Evolutionary conservation across 2,113 vertebrate genomes (phyloP), one percentile per base, ranked within the genome.

Genomic region (Nothobranchius kuhntae): DNA sequence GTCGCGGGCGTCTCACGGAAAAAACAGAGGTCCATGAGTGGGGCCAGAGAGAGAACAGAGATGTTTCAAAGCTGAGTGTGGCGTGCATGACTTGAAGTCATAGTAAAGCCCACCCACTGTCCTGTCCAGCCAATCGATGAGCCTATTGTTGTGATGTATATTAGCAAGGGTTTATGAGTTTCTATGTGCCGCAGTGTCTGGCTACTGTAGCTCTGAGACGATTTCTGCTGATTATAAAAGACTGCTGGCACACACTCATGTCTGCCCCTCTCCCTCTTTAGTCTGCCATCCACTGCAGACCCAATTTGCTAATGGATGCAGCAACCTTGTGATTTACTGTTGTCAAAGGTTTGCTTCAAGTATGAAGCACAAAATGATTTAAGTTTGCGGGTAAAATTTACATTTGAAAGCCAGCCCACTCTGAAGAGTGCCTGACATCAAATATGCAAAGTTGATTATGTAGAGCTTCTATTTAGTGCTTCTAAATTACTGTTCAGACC

Each of bases 301-400:
- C 81, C 88, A 92, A 90, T 92, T 89, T 88, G 79, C 89, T 92
- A 92, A 92, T 91, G 87, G 89, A 91, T 89, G 88, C 89, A 83
- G 84, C 87, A 92, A 87, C 81, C 88, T 90, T 89, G 86, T 90
- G 89, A 89, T 90, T 91, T 89, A 90, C 86, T 89, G 87, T 91
- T 89, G 87, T 88, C 84, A 87, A 87, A 90, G 83, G 87, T 81
- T 69, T 45, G 73, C 85, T 89, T 86, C 72, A 75, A 88, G 80
- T 88, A 88, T 89, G 88, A 89, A 59, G 69, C 70, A 82, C 79
- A 83, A 83, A 88, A 86, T 90, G 85, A 90, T 90, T 87, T 87
- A 88, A 86, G 77, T 91, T 86, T 82, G 82, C 77, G 54, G 83
- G 80, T 73, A 54, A 80, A 86, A 90, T 87, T 85, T 89, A 84